Evolutionary conservation across 2,797 vertebrate genomes (phyloP).

Genomic region (Otolemur crassicaudatus): DNA sequence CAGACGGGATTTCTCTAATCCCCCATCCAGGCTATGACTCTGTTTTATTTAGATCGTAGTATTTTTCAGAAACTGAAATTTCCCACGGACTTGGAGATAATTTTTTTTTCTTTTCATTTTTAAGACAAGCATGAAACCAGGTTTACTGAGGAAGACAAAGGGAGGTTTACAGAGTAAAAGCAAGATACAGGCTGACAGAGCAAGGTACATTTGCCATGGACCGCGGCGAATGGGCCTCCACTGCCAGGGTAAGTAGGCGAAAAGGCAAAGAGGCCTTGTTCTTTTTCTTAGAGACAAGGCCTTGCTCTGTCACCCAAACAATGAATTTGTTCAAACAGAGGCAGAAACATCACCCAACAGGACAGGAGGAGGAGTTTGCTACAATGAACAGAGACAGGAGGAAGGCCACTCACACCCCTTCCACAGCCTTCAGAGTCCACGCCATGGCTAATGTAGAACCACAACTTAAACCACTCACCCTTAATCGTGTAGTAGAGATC

Average conservation of each 20-base stretch:
- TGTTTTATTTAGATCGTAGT: background rate
- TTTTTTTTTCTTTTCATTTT: background rate
- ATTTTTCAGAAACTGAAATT: background rate
- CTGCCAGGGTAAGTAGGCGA: too few species aligned
- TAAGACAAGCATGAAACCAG: too few species aligned
- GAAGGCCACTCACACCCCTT: too few species aligned
- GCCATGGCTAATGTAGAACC: background rate
- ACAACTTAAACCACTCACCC: conserved; percentile 86
- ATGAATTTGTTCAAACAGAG: background rate
- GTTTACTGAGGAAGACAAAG: too few species aligned
- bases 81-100: background rate
- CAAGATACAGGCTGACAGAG: too few species aligned
- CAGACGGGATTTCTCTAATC: background rate
- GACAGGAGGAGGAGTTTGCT: background rate
- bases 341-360: accelerated
- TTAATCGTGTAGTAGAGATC: conserved; percentile 91
- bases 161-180: too few species aligned
- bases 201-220: too few species aligned
- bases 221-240: too few species aligned
- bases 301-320: background rate
- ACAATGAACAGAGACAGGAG: accelerated
- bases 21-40: accelerated
- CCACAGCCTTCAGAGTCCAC: too few species aligned
- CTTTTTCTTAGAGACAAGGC: background rate
- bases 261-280: background rate